A percentile compares a stretch with the other conserved stretches of the same genome.
These are phyloP conservation scores for Ommatoiulus sabulosus DNA, from an alignment of 2,888 invertebrate species.

Conservation along the genomic window DNA sequence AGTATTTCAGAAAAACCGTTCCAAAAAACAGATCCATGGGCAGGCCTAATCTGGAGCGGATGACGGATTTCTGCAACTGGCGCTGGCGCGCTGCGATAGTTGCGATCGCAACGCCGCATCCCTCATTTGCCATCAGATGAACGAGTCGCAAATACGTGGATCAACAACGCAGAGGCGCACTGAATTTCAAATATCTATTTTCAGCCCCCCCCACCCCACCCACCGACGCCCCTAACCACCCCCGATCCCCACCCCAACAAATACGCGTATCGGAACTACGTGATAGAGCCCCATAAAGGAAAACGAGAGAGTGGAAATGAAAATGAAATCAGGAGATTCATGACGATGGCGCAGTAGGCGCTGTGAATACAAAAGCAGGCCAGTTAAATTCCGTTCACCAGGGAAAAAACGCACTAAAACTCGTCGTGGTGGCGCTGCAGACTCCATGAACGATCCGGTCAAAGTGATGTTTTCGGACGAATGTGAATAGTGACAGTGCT, in stretches of 20 bases:
- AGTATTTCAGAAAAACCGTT: no score
- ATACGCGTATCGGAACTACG: neutral
- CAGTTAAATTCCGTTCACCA: neutral
- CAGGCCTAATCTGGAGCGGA: neutral
- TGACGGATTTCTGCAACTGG: neutral
- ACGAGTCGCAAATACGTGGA: conserved; percentile 1
- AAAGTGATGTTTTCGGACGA: no score
- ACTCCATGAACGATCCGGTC: no score
- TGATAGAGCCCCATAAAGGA: neutral
- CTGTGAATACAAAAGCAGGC: neutral
- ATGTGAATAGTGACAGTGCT: no score
- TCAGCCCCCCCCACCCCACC: neutral
- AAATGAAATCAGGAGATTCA: conserved; percentile 1
- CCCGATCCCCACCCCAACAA: neutral
- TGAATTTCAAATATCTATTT: neutral
- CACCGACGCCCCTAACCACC: neutral
- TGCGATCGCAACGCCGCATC: neutral
- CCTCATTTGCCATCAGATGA: neutral
- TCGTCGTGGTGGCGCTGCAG: neutral
- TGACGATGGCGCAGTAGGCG: neutral
- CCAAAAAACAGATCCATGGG: neutral
- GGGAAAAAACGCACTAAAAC: neutral
- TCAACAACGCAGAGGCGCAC: neutral
- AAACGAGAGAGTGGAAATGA: conserved; percentile 1
- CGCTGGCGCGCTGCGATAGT: neutral